These are phyloP conservation scores for Neopipo cinnamomea DNA, from an alignment of 2,113 vertebrate genomes.

Conservation along the genomic window DNA sequence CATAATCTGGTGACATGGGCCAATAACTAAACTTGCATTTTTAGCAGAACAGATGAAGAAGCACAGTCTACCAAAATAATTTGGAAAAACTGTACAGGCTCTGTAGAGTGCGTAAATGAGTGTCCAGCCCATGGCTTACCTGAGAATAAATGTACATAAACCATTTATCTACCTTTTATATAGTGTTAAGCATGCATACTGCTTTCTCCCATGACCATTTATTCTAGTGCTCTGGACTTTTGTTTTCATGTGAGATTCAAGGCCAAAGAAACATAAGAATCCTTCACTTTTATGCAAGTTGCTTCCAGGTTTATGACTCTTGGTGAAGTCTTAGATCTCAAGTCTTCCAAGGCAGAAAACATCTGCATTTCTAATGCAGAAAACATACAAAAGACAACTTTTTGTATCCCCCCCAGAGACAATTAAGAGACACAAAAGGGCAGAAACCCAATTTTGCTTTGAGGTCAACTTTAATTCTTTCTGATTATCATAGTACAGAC, in stretches of 20 bases:
- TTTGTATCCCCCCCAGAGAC: not conserved
- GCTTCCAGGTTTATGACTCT: not conserved
- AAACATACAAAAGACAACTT: not conserved
- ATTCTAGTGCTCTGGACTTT: not conserved
- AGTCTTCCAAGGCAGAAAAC: not conserved
- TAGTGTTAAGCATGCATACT: not conserved
- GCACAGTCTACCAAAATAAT: not conserved
- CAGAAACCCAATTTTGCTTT: not conserved
- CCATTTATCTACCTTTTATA: not conserved
- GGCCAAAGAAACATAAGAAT: not conserved
- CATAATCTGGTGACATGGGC: not conserved
- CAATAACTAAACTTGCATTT: not conserved
- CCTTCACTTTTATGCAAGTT: not conserved
- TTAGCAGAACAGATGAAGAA: not conserved
- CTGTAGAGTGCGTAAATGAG: not conserved
- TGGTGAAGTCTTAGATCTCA: not conserved
- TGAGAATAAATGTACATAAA: not conserved
- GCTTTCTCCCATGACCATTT: not conserved
- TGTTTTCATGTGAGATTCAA: not conserved
- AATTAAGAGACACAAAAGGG: slow-evolving; percentile 26
- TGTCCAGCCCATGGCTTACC: not conserved
- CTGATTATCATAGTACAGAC: slow-evolving; percentile 8
- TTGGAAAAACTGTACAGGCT: not conserved
- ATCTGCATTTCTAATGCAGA: slow-evolving; percentile 7
- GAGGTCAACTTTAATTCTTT: slow-evolving; percentile 44